Evolutionary conservation across 2,797 vertebrate species (phyloP).

Genomic region (Girardinus metallicus): DNA sequence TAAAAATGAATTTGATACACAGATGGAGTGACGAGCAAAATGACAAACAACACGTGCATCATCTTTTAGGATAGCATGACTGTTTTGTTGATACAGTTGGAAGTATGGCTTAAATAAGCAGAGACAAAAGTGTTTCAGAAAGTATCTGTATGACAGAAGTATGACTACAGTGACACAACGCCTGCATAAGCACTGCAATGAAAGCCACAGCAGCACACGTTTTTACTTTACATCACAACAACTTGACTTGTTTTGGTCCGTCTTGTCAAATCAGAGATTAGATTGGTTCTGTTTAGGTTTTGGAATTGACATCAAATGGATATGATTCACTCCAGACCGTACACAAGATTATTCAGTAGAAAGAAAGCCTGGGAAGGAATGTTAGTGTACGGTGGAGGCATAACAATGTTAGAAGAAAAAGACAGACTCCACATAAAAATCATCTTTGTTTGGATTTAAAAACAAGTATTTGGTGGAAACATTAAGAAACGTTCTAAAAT

Average conservation of each 20-base stretch:
- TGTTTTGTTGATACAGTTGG: neutral
- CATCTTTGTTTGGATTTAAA: neutral
- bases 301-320: conserved; percentile 62
- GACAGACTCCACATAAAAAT: conserved; percentile 7
- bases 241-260: conserved; percentile 71
- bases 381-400: conserved; percentile 8
- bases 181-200: conserved; percentile 43
- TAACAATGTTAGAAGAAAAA: conserved; percentile 3
- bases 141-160: conserved; percentile 9
- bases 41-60: neutral
- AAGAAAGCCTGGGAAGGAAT: conserved; percentile 4
- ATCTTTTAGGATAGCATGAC: neutral
- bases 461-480: neutral
- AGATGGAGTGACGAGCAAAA: neutral
- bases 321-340: conserved; percentile 67
- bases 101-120: conserved; percentile 10
- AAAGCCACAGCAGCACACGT: conserved; percentile 61
- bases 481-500: neutral
- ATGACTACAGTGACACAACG: neutral
- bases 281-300: conserved; percentile 67
- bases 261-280: conserved; percentile 71
- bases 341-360: conserved; percentile 28
- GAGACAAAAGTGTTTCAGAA: neutral
- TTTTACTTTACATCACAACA: conserved; percentile 71
- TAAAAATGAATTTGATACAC: neutral